These are phyloP conservation scores for Pantherophis guttatus DNA, from an alignment of 2,113 vertebrate genomes.

Conservation along the genomic window DNA sequence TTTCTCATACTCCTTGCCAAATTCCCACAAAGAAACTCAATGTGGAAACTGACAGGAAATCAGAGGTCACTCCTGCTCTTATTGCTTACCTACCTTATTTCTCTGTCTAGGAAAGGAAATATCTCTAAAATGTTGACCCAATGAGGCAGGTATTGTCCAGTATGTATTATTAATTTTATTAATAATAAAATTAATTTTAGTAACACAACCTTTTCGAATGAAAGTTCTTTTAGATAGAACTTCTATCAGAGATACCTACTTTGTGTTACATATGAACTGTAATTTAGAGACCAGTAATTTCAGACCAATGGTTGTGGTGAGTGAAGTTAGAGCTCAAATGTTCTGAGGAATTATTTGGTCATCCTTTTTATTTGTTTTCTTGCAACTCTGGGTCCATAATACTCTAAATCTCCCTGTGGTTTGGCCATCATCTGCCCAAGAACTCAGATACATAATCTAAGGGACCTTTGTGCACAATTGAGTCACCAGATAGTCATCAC, in stretches of 20 bases:
- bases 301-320: neutral
- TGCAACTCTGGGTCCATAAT: neutral
- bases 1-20: neutral
- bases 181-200: slow-evolving; percentile 73
- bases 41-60: no score
- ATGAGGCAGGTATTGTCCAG: neutral
- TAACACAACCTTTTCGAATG: slow-evolving; percentile 50
- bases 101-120: neutral
- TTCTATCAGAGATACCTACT: neutral
- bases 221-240: no score
- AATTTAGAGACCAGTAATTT: neutral
- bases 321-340: neutral
- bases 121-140: neutral
- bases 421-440: neutral
- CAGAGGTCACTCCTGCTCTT: neutral
- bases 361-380: neutral
- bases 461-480: neutral
- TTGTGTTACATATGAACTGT: neutral
- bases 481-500: neutral
- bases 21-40: neutral
- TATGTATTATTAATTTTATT: no score
- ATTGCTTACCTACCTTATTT: neutral
- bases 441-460: neutral
- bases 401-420: neutral
- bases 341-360: neutral